Evolutionary conservation across 2,113 vertebrate species (phyloP).

Genomic region (Pseudonaja textilis): DNA sequence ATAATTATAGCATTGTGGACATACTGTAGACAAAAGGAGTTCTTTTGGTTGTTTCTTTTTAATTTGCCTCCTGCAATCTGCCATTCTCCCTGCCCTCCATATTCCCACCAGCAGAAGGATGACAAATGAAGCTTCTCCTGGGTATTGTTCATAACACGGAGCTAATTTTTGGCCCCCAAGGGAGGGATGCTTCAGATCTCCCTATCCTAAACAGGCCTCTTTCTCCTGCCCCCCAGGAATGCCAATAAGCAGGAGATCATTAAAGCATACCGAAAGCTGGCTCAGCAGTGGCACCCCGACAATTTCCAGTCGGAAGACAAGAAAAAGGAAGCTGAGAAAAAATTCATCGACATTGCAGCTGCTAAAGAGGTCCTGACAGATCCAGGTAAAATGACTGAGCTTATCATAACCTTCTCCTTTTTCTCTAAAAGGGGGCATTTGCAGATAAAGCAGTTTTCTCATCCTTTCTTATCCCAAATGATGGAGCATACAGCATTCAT

Average conservation of each 20-base stretch:
- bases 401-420: no score
- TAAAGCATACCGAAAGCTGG: slow-evolving; percentile 75
- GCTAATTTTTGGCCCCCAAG: not conserved
- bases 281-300: slow-evolving; percentile 80
- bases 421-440: not conserved
- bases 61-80: not conserved
- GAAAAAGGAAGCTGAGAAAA: slow-evolving; percentile 81
- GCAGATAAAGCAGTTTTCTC: not conserved
- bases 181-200: not conserved
- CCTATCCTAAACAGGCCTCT: not conserved
- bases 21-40: not conserved
- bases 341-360: slow-evolving; percentile 80
- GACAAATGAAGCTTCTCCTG: not conserved
- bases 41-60: not conserved
- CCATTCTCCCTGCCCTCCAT: not conserved
- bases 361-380: slow-evolving; percentile 83
- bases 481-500: not conserved
- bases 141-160: not conserved
- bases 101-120: not conserved
- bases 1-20: not conserved
- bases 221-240: slow-evolving; percentile 45
- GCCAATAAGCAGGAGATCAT: slow-evolving; percentile 76
- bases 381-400: slow-evolving; percentile 63
- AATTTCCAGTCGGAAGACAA: slow-evolving; percentile 79
- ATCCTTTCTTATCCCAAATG: not conserved